Evolutionary conservation across 1,140 invertebrate genomes (phyloP).

Genomic region (Drosophila pseudoananassae): DNA sequence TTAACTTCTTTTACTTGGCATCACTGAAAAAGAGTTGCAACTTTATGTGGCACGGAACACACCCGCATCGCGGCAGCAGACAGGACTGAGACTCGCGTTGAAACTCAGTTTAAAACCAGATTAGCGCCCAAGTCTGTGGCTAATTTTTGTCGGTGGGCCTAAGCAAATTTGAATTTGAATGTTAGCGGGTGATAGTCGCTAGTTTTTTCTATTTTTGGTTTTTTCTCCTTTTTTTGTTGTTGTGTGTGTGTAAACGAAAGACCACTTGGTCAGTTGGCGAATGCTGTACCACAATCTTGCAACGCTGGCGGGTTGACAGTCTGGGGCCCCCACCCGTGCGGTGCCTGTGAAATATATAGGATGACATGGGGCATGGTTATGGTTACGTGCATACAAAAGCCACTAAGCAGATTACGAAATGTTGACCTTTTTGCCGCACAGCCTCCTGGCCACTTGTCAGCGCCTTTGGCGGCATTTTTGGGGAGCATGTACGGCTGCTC

Average conservation of each 20-base stretch:
- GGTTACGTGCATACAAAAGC: constrained; percentile 74
- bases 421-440: constrained; percentile 68
- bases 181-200: constrained; percentile 79
- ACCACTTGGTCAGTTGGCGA: constrained; percentile 76
- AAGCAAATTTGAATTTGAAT: constrained; percentile 82
- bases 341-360: constrained; percentile 74
- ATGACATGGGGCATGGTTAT: constrained; percentile 77
- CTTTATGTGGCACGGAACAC: constrained; percentile 55
- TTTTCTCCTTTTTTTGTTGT: constrained; percentile 8
- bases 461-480: constrained; percentile 56
- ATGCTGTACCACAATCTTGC: constrained; percentile 55
- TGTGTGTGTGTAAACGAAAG: constrained; percentile 8
- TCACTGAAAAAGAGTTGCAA: constrained; percentile 14
- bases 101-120: constrained; percentile 82
- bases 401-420: constrained; percentile 80
- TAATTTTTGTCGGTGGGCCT: constrained; percentile 74
- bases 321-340: constrained; percentile 31
- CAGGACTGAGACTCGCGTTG: constrained; percentile 41
- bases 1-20: neutral
- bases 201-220: constrained; percentile 23
- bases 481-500: constrained; percentile 3
- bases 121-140: constrained; percentile 80
- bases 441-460: constrained; percentile 67
- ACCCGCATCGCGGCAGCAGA: constrained; percentile 78
- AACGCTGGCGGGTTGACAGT: constrained; percentile 63